phyloP scores from a whole-genome alignment of 2,888 invertebrate genomes.

The Drosophila melanosoma region DNA sequence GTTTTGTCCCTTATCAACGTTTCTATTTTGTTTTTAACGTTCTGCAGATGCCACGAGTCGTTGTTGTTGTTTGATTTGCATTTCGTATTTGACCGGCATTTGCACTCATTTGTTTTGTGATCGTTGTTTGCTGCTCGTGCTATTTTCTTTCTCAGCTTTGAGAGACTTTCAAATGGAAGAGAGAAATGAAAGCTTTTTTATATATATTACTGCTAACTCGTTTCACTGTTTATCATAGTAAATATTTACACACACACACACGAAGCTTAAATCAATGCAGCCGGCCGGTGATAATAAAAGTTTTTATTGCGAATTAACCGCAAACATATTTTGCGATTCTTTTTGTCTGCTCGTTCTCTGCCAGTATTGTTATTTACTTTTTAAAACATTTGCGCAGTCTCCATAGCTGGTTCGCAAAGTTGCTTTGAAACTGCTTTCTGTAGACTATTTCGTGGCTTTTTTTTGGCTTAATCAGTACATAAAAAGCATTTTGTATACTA shows the following conservation, averaged over 20 bases:
- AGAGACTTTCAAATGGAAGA: background rate
- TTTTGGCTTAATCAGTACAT: background rate
- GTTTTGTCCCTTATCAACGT: slow-evolving; percentile 26
- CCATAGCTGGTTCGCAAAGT: background rate
- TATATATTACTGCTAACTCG: background rate
- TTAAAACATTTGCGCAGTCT: background rate
- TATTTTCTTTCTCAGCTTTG: background rate
- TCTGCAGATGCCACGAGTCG: slow-evolving; percentile 10
- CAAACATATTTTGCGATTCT: background rate
- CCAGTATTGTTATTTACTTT: background rate
- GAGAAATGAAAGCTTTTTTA: background rate
- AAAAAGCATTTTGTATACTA: background rate
- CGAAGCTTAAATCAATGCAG: background rate
- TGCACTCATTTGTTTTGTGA: background rate
- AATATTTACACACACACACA: background rate
- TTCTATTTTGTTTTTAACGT: slow-evolving; percentile 40
- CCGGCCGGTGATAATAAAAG: background rate
- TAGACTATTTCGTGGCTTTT: background rate
- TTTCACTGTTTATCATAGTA: background rate
- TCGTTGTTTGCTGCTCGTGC: background rate
- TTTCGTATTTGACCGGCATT: background rate
- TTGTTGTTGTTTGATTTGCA: background rate
- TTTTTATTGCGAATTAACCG: background rate
- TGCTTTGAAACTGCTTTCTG: background rate
- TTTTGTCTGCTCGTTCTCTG: slow-evolving; percentile 1